Evolutionary conservation across 1,140 invertebrate genomes (phyloP), one percentile per base, ranked within the genome.

Genomic region (Trichogramma pretiosum): DNA sequence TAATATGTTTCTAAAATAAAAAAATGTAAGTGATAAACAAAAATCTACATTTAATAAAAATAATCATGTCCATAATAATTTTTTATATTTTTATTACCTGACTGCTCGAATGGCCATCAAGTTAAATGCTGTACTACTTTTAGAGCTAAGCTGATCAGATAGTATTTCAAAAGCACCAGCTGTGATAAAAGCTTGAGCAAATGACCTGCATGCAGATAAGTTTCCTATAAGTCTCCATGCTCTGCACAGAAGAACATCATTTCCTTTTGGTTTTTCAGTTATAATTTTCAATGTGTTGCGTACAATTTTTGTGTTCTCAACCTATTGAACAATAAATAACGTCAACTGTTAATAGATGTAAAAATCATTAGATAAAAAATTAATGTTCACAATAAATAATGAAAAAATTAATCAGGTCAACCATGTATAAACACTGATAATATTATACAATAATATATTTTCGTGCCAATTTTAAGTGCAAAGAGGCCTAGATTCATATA

Each of bases 181-280:
- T 18, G 65, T 38, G 35, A 55, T 64, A 21, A 69, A 57, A 11
- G 55, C 39, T 44, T 57, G 61, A 3, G 66, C 66, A 45, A 64
- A 58, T 50, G 56, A 57, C 5, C 46, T 54, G 11, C 61, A 67
- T 37, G 64, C 56, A 0, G 61, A 60, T 17, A 71, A 56, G 52
- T 69, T 71, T 23, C 65, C 59, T 18, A 70, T 60, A 2, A 69
- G 40, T 48, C 68, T 57, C 28, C 59, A 69, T n/a, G 62, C 63
- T 19, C 66, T 60, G 40, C 67, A 68, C 8, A 63, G 60, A 22
- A 70, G 33, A 30, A 45, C 58, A 8, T 47, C 48, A 1, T 47
- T 56, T 8, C 53, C 18, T 32, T 60, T 51, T 3, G 60, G 35
- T 49, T 64, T 64, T n/a, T n/a, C n/a, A 10, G 63, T 58, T 44